A percentile compares a stretch with the other conserved stretches of the same genome.
These are phyloP conservation scores for Spialia ferax DNA, from an alignment of 2,888 invertebrate species.

Conservation along the genomic window DNA sequence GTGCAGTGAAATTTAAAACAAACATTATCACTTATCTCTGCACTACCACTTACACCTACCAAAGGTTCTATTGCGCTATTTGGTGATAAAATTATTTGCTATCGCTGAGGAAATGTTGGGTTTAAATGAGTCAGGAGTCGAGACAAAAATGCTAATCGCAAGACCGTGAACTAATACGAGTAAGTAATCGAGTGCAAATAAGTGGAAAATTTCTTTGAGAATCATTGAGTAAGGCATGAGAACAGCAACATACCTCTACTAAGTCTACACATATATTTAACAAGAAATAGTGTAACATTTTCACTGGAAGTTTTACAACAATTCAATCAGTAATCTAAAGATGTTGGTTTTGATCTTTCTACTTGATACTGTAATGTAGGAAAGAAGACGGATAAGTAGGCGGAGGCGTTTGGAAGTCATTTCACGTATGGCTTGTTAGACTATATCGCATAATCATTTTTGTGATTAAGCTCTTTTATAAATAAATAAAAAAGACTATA, in stretches of 20 bases:
- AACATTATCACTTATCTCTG: conserved; percentile 52
- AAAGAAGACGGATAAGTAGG: no score
- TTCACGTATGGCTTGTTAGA: no score
- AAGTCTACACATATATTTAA: no score
- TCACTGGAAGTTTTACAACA: no score
- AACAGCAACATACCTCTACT: background rate
- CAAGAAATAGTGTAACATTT: no score
- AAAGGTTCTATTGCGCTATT: background rate
- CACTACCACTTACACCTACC: conserved; percentile 9
- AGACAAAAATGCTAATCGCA: no score
- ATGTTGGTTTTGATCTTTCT: conserved; percentile 1
- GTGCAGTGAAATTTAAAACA: conserved; percentile 74
- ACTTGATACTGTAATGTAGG: background rate
- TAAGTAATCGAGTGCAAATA: background rate
- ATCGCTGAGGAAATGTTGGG: background rate
- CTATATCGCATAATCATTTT: no score
- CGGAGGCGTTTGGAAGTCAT: no score
- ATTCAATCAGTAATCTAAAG: background rate
- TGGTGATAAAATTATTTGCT: background rate
- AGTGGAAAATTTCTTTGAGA: background rate
- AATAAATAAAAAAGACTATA: no score
- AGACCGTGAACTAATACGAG: no score
- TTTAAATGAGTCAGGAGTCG: background rate
- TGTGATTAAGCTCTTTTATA: no score
- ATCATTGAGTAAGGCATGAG: background rate